Percentiles rank a stretch among this genome's conserved stretches.
Conservation (phyloP, 2,888 invertebrate species). For the Zaprionus lineosus region DNA sequence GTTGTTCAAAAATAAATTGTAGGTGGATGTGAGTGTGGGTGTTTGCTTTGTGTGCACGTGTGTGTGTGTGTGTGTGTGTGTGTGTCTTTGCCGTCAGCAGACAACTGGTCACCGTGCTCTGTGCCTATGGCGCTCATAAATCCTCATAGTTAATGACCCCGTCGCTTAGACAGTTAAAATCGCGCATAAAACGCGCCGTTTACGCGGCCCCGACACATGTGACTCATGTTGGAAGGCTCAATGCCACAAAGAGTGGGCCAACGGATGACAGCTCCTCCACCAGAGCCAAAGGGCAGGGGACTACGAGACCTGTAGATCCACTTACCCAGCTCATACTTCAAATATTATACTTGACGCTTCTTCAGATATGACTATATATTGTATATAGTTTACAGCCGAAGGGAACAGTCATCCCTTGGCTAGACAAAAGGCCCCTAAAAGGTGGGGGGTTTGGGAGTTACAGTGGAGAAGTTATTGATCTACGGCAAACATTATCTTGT, state of each 20-base stretch:
- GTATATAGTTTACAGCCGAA: too few species aligned
- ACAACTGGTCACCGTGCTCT: slow-evolving; percentile 69
- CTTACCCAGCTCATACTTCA: neutral
- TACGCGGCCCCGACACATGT: slow-evolving; percentile 47
- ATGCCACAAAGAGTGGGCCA: slow-evolving; percentile 48
- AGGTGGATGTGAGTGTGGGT: neutral
- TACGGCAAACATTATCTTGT: too few species aligned
- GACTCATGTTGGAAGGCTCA: slow-evolving; percentile 49
- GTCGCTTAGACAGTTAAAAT: slow-evolving; percentile 74
- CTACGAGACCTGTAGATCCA: too few species aligned
- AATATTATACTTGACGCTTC: too few species aligned
- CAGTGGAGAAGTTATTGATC: too few species aligned
- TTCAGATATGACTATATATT: too few species aligned
- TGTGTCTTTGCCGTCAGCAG: slow-evolving; percentile 53
- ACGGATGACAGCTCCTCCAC: slow-evolving; percentile 12
- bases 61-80: slow-evolving; percentile 1
- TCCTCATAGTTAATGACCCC: slow-evolving; percentile 76
- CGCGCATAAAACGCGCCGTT: slow-evolving; percentile 63
- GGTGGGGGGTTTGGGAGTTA: too few species aligned
- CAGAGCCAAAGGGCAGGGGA: too few species aligned
- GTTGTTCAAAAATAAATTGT: slow-evolving; percentile 52
- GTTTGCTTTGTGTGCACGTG: neutral
- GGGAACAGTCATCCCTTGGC: too few species aligned
- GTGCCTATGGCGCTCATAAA: slow-evolving; percentile 70
- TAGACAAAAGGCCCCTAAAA: too few species aligned